Conservation (phyloP, 2,113 vertebrate species). For the Emydura subglobosa region DNA sequence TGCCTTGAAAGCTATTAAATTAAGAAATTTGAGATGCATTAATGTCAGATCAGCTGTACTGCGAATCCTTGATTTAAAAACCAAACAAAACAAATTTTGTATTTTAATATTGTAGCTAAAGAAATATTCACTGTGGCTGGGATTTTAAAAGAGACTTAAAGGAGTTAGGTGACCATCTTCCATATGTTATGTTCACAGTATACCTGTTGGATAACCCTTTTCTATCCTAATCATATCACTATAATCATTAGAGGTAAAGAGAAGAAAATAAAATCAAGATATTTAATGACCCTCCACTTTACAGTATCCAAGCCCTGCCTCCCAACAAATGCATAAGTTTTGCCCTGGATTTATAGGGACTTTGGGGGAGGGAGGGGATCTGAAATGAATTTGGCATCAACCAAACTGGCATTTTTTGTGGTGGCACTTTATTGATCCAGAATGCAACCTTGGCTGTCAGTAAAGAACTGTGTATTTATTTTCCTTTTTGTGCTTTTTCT, state of each 20-base stretch:
- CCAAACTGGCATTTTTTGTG: neutral
- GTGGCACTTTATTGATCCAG: neutral
- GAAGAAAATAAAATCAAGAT: neutral
- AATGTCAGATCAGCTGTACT: neutral
- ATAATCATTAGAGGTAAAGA: fast-evolving
- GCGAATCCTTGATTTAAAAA: neutral
- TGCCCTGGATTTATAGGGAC: neutral
- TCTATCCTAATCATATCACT: neutral
- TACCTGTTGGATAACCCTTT: neutral
- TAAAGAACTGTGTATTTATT: neutral
- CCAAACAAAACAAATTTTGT: neutral
- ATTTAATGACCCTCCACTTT: neutral
- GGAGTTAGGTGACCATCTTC: neutral
- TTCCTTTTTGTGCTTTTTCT: neutral
- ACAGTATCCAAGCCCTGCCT: neutral
- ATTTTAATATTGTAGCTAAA: neutral
- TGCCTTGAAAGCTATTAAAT: neutral
- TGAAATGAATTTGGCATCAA: neutral
- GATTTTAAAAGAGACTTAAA: neutral
- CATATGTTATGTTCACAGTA: neutral
- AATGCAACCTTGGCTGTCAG: neutral
- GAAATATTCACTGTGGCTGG: neutral
- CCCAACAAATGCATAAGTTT: neutral
- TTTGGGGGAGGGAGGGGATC: neutral
- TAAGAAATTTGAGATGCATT: neutral